phyloP scores from a whole-genome alignment of 2,797 vertebrate genomes.

The Carduelis carduelis region DNA sequence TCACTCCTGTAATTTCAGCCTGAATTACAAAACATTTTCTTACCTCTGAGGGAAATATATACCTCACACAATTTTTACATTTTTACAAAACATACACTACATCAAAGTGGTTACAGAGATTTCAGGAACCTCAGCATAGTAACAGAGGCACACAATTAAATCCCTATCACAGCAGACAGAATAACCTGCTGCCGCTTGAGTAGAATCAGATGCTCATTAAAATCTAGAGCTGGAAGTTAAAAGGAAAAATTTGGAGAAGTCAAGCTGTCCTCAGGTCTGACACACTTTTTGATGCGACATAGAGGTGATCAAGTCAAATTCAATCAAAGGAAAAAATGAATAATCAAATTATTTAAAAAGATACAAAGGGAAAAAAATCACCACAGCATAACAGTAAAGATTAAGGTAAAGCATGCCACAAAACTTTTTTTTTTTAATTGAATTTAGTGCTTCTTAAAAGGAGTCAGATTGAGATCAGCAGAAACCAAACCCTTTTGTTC shows the following conservation, averaged over 20 bases:
- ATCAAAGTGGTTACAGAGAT: neutral
- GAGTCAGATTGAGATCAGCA: neutral
- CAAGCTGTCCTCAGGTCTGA: conserved; percentile 45
- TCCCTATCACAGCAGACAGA: neutral
- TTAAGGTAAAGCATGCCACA: neutral
- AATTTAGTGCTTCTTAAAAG: neutral
- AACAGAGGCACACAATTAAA: conserved; percentile 19
- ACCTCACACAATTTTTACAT: neutral
- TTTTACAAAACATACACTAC: neutral
- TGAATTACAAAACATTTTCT: neutral
- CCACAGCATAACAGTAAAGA: neutral
- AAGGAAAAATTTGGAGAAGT: conserved; percentile 25
- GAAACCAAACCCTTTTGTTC: neutral
- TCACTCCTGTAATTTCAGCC: neutral
- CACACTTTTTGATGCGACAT: conserved; percentile 4
- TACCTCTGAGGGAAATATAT: neutral
- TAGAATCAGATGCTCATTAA: conserved; percentile 47
- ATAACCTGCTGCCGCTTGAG: neutral
- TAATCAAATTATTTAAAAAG: conserved; percentile 11
- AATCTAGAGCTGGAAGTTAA: conserved; percentile 49
- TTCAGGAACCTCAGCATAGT: neutral
- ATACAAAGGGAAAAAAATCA: neutral
- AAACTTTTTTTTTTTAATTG: neutral
- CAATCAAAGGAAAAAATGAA: conserved; percentile 28
- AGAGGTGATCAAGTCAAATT: conserved; percentile 12